Evolutionary conservation across 2,797 vertebrate species (phyloP), one percentile per base, ranked within the genome.

Genomic region (Distichodus sexfasciatus): DNA sequence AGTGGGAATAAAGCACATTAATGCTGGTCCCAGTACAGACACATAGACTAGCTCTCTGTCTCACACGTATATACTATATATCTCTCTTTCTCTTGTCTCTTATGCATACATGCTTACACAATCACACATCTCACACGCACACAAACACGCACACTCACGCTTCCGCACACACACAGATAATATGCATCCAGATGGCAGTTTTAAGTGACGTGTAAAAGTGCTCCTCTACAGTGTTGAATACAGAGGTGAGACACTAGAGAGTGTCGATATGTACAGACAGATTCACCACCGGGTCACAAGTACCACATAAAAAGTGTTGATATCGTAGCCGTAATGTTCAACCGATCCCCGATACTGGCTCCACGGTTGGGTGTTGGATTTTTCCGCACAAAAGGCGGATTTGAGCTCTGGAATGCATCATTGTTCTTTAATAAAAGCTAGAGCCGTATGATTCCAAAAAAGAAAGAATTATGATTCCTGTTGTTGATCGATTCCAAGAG

Each of bases 191-290:
- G 55, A 79, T 71, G 77, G 72, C 77, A 71, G 77, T 68, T 53
- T 68, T 76, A 66, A 68, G 35, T 72, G 69, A 69, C 17, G 23
- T 73, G 74, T 76, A 73, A 79, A 79, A 79, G 74, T 76, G 77
- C 77, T 79, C 70, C 63, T 76, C 77, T 76, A 76, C 70, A 79
- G 71, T 73, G 59, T 71, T 61, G 68, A 73, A 70, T 76, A 79
- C 70, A 79, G 77, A 73, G 77, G 73, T 73, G 77, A 71, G 73
- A 79, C 73, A 76, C 57, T n/a, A n/a, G n/a, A 74, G 73, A 61
- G 62, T 76, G 73, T 66, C 51, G 53, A 62, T 73, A 76, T 73
- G 65, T 79, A 79, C 73, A 79, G 60, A 76, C 66, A 70, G 60
- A 76, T 67, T 64, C 66, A 73, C 46, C 70, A 76, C 29, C 46